phyloP scores from a whole-genome alignment of 2,888 invertebrate genomes.

The Macrophya annulata region DNA sequence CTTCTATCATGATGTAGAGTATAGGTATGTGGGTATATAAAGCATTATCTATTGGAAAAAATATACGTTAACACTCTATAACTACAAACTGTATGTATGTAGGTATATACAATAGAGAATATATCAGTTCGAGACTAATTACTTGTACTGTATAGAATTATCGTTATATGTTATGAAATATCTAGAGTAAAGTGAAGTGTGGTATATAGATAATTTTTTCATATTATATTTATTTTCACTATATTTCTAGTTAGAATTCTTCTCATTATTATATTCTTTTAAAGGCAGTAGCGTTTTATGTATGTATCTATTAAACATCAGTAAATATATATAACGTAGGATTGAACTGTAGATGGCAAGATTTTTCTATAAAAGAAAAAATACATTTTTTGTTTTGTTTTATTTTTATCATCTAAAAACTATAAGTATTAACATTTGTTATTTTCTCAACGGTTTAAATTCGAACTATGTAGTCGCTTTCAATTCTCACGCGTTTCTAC shows the following conservation, averaged over 20 bases:
- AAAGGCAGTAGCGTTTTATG: too few relatives aligned
- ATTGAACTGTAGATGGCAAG: neutral
- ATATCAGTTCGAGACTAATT: conserved; percentile 2
- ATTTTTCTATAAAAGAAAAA: neutral
- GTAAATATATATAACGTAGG: too few relatives aligned
- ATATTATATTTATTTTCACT: too few relatives aligned
- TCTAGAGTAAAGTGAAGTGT: too few relatives aligned
- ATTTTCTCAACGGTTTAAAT: neutral
- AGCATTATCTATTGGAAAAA: neutral
- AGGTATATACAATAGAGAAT: neutral
- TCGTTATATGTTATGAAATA: too few relatives aligned
- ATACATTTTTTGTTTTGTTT: neutral
- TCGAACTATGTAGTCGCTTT: neutral
- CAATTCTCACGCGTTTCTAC: conserved; percentile 10
- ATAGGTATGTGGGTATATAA: too few relatives aligned
- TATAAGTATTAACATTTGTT: neutral
- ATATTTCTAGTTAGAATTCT: too few relatives aligned
- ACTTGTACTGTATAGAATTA: neutral
- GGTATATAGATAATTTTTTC: too few relatives aligned
- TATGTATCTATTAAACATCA: too few relatives aligned
- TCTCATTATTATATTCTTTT: too few relatives aligned
- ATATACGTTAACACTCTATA: neutral
- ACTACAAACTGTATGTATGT: neutral
- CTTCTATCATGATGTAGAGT: too few relatives aligned
- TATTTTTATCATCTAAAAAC: neutral